A percentile compares a stretch with the other conserved stretches of the same genome.
Evolutionary conservation across 2,797 vertebrate species (phyloP).

Genomic region (Chromis chromis): DNA sequence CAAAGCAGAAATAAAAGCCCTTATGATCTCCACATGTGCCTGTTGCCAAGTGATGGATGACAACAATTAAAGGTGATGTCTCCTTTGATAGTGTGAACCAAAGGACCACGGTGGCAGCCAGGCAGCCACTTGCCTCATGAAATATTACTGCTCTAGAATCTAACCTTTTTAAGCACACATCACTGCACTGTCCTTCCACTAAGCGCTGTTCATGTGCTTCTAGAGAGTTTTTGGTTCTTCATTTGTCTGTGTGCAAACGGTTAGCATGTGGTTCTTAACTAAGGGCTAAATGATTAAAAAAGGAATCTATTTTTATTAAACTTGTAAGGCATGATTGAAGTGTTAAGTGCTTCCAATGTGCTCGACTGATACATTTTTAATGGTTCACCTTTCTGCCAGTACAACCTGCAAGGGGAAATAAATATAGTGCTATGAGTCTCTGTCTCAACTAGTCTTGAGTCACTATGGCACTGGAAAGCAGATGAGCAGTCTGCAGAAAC

Average conservation of each 20-base stretch:
- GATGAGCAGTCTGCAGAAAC: conserved; percentile 58
- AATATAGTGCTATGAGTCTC: conserved; percentile 54
- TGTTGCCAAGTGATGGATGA: conserved; percentile 76
- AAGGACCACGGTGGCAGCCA: conserved; percentile 66
- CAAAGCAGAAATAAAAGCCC: conserved; percentile 53
- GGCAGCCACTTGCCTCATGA: conserved; percentile 70
- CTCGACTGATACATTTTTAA: conserved; percentile 42
- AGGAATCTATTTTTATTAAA: conserved; percentile 25
- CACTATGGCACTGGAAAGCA: conserved; percentile 53
- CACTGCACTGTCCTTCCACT: conserved; percentile 41
- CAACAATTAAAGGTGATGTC: conserved; percentile 80
- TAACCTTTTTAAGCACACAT: conserved; percentile 73
- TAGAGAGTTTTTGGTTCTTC: conserved; percentile 18
- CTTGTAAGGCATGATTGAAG: neutral
- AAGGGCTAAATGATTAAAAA: conserved; percentile 25
- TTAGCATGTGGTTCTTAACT: neutral
- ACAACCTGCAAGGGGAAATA: conserved; percentile 40
- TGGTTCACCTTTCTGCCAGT: conserved; percentile 43
- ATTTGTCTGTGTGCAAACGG: neutral
- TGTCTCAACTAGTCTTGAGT: conserved; percentile 59
- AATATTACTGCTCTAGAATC: conserved; percentile 75
- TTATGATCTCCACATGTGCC: conserved; percentile 66
- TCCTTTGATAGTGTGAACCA: conserved; percentile 72
- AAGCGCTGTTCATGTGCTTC: conserved; percentile 27
- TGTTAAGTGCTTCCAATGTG: conserved; percentile 9